Conservation (phyloP, 2,888 invertebrate species). For the Ferrisia virgata region DNA sequence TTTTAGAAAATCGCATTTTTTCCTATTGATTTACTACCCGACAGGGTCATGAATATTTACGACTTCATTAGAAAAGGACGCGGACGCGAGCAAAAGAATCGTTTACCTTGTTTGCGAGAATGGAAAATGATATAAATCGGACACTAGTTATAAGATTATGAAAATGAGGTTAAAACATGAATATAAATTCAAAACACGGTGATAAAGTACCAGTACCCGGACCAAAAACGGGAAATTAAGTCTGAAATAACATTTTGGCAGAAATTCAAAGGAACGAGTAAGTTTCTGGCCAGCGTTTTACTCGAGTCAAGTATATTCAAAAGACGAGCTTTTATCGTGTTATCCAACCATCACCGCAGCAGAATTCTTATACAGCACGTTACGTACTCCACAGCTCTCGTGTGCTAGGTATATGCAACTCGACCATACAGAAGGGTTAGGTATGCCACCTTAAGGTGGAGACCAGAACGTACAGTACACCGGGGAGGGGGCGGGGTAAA, state of each 20-base stretch:
- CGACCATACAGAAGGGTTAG: too few relatives aligned
- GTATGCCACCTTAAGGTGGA: neutral
- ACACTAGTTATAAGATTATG: constrained; percentile 14
- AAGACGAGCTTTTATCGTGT: constrained; percentile 13
- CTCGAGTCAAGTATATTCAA: constrained; percentile 1
- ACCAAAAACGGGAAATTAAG: constrained; percentile 9
- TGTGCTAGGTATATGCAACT: too few relatives aligned
- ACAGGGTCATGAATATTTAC: constrained; percentile 14
- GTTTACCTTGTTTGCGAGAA: constrained; percentile 8
- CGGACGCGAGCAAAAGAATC: neutral
- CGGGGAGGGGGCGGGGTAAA: too few relatives aligned
- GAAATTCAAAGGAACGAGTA: constrained; percentile 5
- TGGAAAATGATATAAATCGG: constrained; percentile 17
- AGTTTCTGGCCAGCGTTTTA: constrained; percentile 14
- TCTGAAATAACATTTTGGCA: constrained; percentile 17
- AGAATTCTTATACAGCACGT: neutral
- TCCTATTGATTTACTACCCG: constrained; percentile 12
- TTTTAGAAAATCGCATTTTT: neutral
- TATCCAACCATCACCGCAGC: neutral
- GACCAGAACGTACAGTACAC: neutral
- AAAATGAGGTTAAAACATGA: constrained; percentile 17
- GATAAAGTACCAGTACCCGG: constrained; percentile 14
- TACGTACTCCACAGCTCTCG: neutral
- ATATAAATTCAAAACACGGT: constrained; percentile 14
- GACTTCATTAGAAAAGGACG: constrained; percentile 7